These are phyloP conservation scores for Puma concolor DNA, from an alignment of 2,113 vertebrate species.

Conservation along the genomic window DNA sequence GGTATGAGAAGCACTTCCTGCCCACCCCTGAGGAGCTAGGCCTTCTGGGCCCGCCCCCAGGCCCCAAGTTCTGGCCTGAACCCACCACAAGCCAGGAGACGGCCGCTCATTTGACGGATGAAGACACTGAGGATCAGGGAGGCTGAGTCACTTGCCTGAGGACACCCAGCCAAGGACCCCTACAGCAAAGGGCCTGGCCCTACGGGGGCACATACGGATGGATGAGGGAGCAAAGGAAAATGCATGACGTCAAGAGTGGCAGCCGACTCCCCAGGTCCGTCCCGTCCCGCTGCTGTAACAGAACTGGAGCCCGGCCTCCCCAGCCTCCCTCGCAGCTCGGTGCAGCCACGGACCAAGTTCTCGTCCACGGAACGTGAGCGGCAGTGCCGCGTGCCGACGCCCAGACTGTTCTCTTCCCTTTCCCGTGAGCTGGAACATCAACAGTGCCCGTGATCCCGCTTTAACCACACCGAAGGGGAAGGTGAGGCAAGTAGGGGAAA, in stretches of 20 bases:
- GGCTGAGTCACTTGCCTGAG: background rate
- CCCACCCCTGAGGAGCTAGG: slow-evolving; percentile 81
- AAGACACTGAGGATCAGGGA: slow-evolving; percentile 12
- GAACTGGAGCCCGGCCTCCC: background rate
- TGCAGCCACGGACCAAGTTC: background rate
- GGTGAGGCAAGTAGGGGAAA: background rate
- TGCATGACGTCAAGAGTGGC: rapidly evolving
- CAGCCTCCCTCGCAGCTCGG: background rate
- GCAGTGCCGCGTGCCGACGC: rapidly evolving
- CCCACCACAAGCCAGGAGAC: background rate
- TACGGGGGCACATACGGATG: background rate
- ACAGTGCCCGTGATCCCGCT: background rate
- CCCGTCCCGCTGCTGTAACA: background rate
- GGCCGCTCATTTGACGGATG: background rate
- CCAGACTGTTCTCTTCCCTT: background rate
- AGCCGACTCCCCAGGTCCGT: background rate
- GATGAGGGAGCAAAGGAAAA: background rate
- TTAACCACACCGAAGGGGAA: background rate
- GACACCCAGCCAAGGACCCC: background rate
- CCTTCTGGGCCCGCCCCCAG: slow-evolving; percentile 6
- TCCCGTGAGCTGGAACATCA: background rate
- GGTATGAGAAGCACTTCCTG: slow-evolving; percentile 84
- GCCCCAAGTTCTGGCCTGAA: background rate
- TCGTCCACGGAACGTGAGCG: rapidly evolving
- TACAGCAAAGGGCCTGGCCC: background rate